Percentiles rank a stretch among this genome's conserved stretches.
These are phyloP conservation scores for Yponomeuta cagnagella DNA, from an alignment of 2,888 invertebrate genomes.

Conservation along the genomic window DNA sequence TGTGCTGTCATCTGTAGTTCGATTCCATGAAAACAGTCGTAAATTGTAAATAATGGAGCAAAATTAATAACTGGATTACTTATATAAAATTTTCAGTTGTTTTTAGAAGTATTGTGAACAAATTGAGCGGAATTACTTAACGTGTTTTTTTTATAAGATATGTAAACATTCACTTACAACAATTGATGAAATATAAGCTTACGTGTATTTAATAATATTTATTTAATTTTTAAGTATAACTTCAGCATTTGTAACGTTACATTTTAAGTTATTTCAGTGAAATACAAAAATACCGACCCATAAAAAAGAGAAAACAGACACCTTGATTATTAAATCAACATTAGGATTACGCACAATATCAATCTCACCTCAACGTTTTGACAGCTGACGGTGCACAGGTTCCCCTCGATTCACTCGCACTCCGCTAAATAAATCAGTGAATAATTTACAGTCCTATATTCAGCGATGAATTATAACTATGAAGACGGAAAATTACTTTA, in stretches of 20 bases:
- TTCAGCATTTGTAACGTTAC: too few relatives aligned
- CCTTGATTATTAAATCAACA: not conserved
- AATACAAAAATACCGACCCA: not conserved
- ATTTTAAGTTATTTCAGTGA: not conserved
- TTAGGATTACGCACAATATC: slow-evolving; percentile 9
- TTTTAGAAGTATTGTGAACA: too few relatives aligned
- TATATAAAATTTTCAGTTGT: too few relatives aligned
- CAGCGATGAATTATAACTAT: not conserved
- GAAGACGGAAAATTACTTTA: not conserved
- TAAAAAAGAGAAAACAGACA: not conserved
- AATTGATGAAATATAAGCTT: too few relatives aligned
- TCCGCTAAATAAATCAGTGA: slow-evolving; percentile 6
- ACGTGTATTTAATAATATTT: too few relatives aligned
- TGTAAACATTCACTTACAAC: too few relatives aligned
- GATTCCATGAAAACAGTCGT: too few relatives aligned
- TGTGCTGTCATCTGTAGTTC: too few relatives aligned
- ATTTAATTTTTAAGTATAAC: too few relatives aligned
- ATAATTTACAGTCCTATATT: not conserved
- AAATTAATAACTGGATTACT: not conserved
- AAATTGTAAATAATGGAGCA: not conserved
- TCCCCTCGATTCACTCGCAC: slow-evolving; percentile 37
- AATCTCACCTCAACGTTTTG: slow-evolving; percentile 57
- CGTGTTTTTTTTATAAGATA: too few relatives aligned
- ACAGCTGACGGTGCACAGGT: slow-evolving; percentile 49
- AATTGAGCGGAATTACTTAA: too few relatives aligned